A percentile compares a stretch with the other conserved stretches of the same genome.
phyloP scores from a whole-genome alignment of 1,140 invertebrate species.

The Scylla paramamosain region DNA sequence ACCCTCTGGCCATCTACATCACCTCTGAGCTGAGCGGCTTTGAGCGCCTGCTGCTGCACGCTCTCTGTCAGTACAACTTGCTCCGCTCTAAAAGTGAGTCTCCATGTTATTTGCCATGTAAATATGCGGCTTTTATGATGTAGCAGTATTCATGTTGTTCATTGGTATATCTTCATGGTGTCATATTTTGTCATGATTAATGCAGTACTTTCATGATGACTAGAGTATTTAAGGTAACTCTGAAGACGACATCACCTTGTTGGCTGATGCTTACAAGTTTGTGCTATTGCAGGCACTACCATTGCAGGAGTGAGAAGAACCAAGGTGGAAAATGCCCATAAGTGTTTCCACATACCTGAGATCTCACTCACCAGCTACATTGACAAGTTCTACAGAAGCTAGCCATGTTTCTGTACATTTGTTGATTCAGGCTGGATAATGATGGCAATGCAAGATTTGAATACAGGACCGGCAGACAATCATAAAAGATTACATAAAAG shows the following conservation, averaged over 20 bases:
- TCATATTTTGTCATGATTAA: background rate
- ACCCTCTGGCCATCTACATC: conserved; percentile 56
- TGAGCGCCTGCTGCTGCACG: conserved; percentile 63
- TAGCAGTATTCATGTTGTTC: background rate
- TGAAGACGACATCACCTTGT: background rate
- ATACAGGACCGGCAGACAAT: background rate
- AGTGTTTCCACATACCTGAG: conserved; percentile 63
- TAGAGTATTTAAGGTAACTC: too few species aligned
- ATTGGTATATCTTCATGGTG: background rate
- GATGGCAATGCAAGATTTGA: background rate
- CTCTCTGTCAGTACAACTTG: conserved; percentile 64
- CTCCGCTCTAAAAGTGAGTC: conserved; percentile 69
- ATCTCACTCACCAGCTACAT: conserved; percentile 53
- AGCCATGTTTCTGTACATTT: background rate
- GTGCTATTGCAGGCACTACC: conserved; percentile 46
- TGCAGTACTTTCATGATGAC: too few species aligned
- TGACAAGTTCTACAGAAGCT: conserved; percentile 45
- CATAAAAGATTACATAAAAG: too few species aligned
- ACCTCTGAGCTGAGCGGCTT: conserved; percentile 59
- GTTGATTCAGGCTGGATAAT: background rate
- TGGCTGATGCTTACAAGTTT: background rate
- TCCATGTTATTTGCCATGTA: background rate
- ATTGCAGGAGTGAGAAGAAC: conserved; percentile 50
- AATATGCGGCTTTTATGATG: background rate
- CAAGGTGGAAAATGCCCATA: conserved; percentile 47